Base-by-base conservation (phyloP, 2,888 invertebrate species). In the Leucophenga maculata region DNA sequence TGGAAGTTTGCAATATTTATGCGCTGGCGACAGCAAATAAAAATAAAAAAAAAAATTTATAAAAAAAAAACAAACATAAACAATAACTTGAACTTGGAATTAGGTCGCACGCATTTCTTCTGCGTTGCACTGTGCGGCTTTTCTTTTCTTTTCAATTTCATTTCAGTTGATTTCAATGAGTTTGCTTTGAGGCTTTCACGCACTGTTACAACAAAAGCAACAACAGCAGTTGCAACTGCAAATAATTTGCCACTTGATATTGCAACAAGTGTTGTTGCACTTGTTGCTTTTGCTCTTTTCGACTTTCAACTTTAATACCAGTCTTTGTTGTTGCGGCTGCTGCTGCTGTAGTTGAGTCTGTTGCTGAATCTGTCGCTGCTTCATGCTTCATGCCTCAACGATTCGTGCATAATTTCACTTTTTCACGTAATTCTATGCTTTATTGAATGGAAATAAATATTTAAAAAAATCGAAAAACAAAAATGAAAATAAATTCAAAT, bases 41-140 rank as follows among this genome's bases (percentile, higher is more conserved):
- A 16, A 62, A 46, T n/a, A 20, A 44, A 62, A 39, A 9, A 50
- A 64, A 8, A 14, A n/a, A 26, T n/a, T n/a, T n/a, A n/a, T n/a
- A 48, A 57, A 57, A 57, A 3, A 18, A 31, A 60, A 31, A 14
- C 32, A 6, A 32, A 39, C 65, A 64, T 26, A 70, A 22, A 79
- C 80, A 77, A 84, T 74, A 80, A 80, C 83, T 82, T 81, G 83
- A 81, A 80, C 83, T 82, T 81, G 80, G 75, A 81, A 82, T 80
- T 81, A 73, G 80, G 80, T 83, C 80, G 78, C 82, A 81, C 80
- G 83, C 82, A 81, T 82, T 73, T 80, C 20, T 66, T 32, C 26
- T 26, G 14, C 9, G 22, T 55, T 18, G 6, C 18, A 1, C 50
- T 26, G 26, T 55, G 55, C 4, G 55, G 14, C 14, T 26, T 20